Evolutionary conservation across 2,888 invertebrate genomes (phyloP).

Genomic region (Augiades crinisus): DNA sequence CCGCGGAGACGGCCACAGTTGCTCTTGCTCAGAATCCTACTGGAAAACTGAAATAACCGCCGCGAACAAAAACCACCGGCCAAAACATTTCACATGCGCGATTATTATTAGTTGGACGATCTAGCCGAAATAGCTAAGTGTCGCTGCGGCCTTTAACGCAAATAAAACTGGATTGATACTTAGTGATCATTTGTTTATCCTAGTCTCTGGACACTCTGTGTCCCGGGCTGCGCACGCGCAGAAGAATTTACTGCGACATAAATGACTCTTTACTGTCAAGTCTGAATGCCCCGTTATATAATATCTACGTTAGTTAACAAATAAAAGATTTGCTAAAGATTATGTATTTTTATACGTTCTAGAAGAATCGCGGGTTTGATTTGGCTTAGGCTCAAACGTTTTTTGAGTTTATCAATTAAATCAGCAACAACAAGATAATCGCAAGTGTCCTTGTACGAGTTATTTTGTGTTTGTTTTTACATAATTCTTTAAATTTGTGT

Average conservation of each 20-base stretch:
- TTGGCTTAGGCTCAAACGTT: conserved; percentile 54
- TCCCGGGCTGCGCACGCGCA: conserved; percentile 29
- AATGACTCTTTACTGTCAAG: conserved; percentile 50
- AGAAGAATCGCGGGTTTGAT: conserved; percentile 42
- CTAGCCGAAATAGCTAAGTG: conserved; percentile 78
- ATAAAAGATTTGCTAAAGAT: conserved; percentile 29
- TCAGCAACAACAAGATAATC: neutral
- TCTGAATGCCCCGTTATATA: conserved; percentile 42
- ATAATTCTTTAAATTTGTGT: too few species aligned
- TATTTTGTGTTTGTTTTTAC: neutral
- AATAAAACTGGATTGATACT: conserved; percentile 55
- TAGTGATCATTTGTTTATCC: conserved; percentile 33
- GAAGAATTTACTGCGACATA: conserved; percentile 50
- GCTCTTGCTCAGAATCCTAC: conserved; percentile 78
- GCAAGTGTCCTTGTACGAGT: neutral
- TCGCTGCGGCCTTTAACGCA: conserved; percentile 61
- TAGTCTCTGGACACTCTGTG: conserved; percentile 39
- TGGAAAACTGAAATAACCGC: conserved; percentile 81
- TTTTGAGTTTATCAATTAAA: conserved; percentile 30
- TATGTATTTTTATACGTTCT: conserved; percentile 32
- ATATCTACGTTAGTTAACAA: conserved; percentile 39
- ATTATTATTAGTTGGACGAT: conserved; percentile 81
- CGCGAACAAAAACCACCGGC: conserved; percentile 81
- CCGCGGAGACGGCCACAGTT: conserved; percentile 71
- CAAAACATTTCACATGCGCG: conserved; percentile 80